A percentile compares a stretch with the other conserved stretches of the same genome.
phyloP scores from a whole-genome alignment of 2,888 invertebrate genomes.

The Pristionchus maxplancki region DNA sequence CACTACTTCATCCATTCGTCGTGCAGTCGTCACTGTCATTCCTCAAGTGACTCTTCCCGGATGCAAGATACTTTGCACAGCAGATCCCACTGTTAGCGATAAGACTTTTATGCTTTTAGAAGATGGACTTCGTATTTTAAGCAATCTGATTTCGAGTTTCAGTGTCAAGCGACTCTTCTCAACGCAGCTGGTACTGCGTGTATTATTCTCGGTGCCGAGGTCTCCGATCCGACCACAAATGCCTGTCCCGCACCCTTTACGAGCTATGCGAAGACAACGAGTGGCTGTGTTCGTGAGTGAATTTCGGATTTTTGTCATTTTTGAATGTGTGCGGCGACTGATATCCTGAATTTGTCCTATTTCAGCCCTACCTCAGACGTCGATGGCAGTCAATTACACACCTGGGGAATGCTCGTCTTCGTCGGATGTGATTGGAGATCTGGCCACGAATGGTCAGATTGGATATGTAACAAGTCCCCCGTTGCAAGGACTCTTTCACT shows the following conservation, averaged over 20 bases:
- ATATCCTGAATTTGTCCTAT: neutral
- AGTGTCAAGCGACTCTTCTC: neutral
- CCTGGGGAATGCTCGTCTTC: neutral
- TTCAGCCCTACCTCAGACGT: neutral
- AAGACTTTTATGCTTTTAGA: too few species aligned
- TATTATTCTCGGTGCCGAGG: neutral
- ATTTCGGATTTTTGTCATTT: neutral
- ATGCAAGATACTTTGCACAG: neutral
- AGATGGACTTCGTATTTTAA: too few species aligned
- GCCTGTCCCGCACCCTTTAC: neutral
- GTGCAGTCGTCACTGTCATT: neutral
- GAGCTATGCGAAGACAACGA: neutral
- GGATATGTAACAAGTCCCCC: too few species aligned
- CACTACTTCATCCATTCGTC: neutral
- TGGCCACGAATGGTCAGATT: neutral
- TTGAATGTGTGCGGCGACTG: too few species aligned
- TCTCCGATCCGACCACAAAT: neutral
- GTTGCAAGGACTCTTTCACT: too few species aligned
- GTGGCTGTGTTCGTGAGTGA: neutral
- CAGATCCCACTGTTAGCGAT: neutral
- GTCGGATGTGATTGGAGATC: neutral
- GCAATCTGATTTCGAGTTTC: too few species aligned
- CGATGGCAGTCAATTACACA: neutral
- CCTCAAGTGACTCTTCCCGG: neutral
- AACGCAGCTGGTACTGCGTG: neutral